Conservation (phyloP, 2,113 vertebrate genomes). For the Melanostigma gelatinosum region DNA sequence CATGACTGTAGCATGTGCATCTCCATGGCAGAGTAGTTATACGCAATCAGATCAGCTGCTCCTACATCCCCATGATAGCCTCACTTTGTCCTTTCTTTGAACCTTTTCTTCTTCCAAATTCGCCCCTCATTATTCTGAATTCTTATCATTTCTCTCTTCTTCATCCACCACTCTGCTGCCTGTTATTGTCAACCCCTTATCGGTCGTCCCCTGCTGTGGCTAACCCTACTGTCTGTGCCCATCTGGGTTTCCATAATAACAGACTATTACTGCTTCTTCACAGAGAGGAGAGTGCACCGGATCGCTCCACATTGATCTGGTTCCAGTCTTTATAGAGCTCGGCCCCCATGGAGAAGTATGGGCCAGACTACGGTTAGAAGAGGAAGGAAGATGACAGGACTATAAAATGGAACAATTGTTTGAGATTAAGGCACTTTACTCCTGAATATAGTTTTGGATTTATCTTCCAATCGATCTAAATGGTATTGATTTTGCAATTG, state of each 20-base stretch:
- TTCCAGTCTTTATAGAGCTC: slow-evolving; percentile 52
- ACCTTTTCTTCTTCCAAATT: slow-evolving; percentile 9
- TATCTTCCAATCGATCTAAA: slow-evolving; percentile 29
- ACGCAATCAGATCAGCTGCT: slow-evolving; percentile 9
- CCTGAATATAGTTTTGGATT: slow-evolving; percentile 51
- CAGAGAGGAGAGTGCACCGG: slow-evolving; percentile 27
- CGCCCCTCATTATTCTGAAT: slow-evolving; percentile 31
- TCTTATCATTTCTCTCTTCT: slow-evolving; percentile 42
- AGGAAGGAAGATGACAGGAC: slow-evolving; percentile 31
- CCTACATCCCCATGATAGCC: background rate
- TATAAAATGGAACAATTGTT: slow-evolving; percentile 38
- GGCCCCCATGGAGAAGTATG: slow-evolving; percentile 37
- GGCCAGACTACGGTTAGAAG: slow-evolving; percentile 27
- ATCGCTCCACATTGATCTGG: slow-evolving; percentile 69
- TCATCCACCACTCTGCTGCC: slow-evolving; percentile 34
- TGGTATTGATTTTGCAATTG: slow-evolving; percentile 53
- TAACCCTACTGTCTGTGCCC: slow-evolving; percentile 53
- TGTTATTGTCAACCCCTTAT: slow-evolving; percentile 43
- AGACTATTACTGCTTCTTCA: slow-evolving; percentile 56
- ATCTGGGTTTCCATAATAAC: slow-evolving; percentile 68
- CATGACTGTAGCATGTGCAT: background rate
- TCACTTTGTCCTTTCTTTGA: slow-evolving; percentile 31
- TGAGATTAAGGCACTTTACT: slow-evolving; percentile 50
- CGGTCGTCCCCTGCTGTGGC: slow-evolving; percentile 46
- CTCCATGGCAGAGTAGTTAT: background rate